A percentile compares a stretch with the other conserved stretches of the same genome.
Conservation (phyloP, 2,113 vertebrate genomes). For the Albula glossodonta region DNA sequence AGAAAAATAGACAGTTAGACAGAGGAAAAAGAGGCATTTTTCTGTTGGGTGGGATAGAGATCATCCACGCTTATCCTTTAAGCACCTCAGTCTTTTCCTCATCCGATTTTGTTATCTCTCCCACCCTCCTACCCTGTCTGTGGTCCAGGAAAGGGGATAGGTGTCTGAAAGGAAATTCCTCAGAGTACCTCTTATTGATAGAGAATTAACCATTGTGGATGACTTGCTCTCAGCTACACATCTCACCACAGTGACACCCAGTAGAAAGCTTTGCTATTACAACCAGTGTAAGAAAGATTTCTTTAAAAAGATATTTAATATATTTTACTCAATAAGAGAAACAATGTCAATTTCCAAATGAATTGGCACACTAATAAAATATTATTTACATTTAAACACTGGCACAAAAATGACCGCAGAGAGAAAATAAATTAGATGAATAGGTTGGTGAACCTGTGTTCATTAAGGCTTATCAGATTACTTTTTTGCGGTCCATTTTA, state of each 20-base stretch:
- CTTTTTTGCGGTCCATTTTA: not conserved
- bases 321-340: not conserved
- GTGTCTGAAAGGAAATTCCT: slow-evolving; percentile 8
- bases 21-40: slow-evolving; percentile 37
- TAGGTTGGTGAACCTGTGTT: not conserved
- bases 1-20: slow-evolving; percentile 35
- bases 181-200: slow-evolving; percentile 7
- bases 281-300: not conserved
- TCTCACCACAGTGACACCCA: slow-evolving; percentile 34
- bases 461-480: slow-evolving; percentile 16
- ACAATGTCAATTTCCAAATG: not conserved
- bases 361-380: slow-evolving; percentile 17
- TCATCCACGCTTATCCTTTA: slow-evolving; percentile 47
- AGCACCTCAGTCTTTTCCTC: slow-evolving; percentile 39
- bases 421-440: not conserved
- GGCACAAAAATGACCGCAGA: not conserved
- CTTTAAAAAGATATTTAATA: not conserved
- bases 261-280: slow-evolving; percentile 29
- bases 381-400: slow-evolving; percentile 16
- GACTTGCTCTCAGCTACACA: slow-evolving; percentile 18
- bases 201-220: slow-evolving; percentile 19
- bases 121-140: not conserved
- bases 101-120: slow-evolving; percentile 28
- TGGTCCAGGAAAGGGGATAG: slow-evolving; percentile 16
- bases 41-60: slow-evolving; percentile 43